Base-by-base conservation (phyloP, 2,888 invertebrate species). In the Embidobia sp. region DNA sequence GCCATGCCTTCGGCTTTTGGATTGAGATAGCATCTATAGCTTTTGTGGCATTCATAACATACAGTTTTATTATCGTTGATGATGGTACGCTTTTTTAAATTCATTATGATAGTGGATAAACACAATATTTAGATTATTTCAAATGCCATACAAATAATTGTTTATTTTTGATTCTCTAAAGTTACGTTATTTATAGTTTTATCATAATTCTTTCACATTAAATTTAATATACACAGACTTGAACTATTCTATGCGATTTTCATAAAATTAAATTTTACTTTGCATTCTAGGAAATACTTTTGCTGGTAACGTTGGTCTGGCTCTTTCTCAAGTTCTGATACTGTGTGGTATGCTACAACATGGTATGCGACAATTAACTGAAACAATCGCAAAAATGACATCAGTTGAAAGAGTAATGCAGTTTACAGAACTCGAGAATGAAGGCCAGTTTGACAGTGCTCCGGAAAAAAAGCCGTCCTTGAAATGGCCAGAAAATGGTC, bases 331-430 rank as follows among this genome's bases (percentile, higher is more conserved):
- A 81, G 93, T 94, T 72, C 89, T 94, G 59, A 93, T 94, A 80
- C 86, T 96, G 72, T 94, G 95, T 61, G 95, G 94, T 77, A 94
- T 95, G 94, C 92, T 96, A 66, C 95, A 96, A 86, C 93, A 94
- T 90, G 95, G 95, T 5, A 93, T 96, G 76, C 91, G 95, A 67
- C 95, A 95, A 87, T 93, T 94, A 26, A 94, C 96, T 0, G 96
- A 96, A 85, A 93, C 93, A 18, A 91, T 94, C 51, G 93, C 93
- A n/a, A 93, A 94, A 83, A 94, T 95, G 94, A 94, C 94, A 3
- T 93, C 94, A 53, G 96, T 97, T 0, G 97, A 97, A 87, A 91
- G 97, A 51, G 93, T 97, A 1, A 87, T 95, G 16, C 95, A 96
- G 85, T 97, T 95, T 88, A 93, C 94, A 0, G 91, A 93, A 10